phyloP scores from a whole-genome alignment of 1,140 invertebrate species.

The Polypedilum pembai region DNA sequence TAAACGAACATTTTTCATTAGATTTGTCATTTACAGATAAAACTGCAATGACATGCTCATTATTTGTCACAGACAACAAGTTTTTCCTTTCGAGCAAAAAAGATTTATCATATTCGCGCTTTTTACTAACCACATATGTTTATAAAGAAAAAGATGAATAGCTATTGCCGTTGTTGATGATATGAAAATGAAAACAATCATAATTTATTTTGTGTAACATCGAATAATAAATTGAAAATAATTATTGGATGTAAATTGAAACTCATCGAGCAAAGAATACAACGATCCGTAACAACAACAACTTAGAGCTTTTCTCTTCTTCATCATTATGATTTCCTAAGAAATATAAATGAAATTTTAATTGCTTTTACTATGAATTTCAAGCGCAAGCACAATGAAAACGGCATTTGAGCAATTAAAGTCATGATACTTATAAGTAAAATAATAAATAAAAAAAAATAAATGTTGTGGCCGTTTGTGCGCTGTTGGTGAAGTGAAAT shows the following conservation, averaged over 20 bases:
- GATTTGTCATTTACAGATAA: too few species aligned
- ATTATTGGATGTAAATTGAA: slow-evolving; percentile 14
- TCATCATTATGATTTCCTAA: not conserved
- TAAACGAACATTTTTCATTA: too few species aligned
- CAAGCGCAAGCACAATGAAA: not conserved
- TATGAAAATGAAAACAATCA: slow-evolving; percentile 4
- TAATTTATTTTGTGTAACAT: not conserved
- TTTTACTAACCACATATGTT: not conserved
- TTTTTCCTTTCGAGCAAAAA: not conserved
- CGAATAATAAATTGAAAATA: slow-evolving; percentile 14
- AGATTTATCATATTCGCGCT: not conserved
- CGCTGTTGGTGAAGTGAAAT: slow-evolving; percentile 10
- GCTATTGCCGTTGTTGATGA: not conserved
- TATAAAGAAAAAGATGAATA: not conserved
- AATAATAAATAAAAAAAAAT: not conserved
- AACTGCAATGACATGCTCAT: too few species aligned
- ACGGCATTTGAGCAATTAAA: slow-evolving; percentile 17
- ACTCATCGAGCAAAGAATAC: not conserved
- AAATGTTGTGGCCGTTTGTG: not conserved
- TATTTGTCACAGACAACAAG: not conserved
- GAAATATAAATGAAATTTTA: slow-evolving; percentile 27
- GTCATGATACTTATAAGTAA: not conserved
- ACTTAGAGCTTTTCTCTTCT: not conserved
- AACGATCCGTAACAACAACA: not conserved
- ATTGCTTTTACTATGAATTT: slow-evolving; percentile 18